Evolutionary conservation across 2,113 vertebrate species (phyloP).

Genomic region (Oxyura jamaicensis): DNA sequence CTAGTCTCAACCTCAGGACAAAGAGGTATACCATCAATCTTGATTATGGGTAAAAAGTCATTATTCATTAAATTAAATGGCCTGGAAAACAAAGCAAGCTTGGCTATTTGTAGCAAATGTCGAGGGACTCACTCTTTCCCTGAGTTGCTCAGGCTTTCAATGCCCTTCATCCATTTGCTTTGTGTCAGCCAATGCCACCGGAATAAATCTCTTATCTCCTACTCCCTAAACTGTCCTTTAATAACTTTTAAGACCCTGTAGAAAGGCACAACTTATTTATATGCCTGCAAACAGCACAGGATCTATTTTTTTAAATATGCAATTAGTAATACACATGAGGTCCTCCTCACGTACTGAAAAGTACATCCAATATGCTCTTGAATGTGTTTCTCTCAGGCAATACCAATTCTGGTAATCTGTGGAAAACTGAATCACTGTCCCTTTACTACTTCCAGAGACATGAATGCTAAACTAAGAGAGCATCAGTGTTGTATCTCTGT

Average conservation of each 20-base stretch:
- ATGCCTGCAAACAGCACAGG: background rate
- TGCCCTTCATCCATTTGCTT: conserved; percentile 6
- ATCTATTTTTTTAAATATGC: background rate
- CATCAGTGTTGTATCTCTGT: background rate
- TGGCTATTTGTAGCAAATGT: background rate
- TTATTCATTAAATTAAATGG: conserved; percentile 25
- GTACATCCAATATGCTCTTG: background rate
- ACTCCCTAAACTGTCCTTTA: background rate
- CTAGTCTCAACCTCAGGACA: background rate
- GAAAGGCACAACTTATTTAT: conserved; percentile 6
- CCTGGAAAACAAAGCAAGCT: conserved; percentile 27
- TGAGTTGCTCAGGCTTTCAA: background rate
- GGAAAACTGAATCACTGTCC: background rate
- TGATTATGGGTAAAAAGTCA: conserved; percentile 5
- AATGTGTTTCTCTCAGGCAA: background rate
- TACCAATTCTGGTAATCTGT: background rate
- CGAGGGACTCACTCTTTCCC: background rate
- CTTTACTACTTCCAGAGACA: background rate
- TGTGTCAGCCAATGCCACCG: background rate
- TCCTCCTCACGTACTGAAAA: background rate
- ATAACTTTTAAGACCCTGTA: background rate
- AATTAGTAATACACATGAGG: background rate
- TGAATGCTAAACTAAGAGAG: background rate
- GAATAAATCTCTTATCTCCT: conserved; percentile 23
- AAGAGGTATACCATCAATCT: conserved; percentile 1